Base-by-base conservation (phyloP, 2,888 invertebrate genomes). In the Onthophagus sagittarius region DNA sequence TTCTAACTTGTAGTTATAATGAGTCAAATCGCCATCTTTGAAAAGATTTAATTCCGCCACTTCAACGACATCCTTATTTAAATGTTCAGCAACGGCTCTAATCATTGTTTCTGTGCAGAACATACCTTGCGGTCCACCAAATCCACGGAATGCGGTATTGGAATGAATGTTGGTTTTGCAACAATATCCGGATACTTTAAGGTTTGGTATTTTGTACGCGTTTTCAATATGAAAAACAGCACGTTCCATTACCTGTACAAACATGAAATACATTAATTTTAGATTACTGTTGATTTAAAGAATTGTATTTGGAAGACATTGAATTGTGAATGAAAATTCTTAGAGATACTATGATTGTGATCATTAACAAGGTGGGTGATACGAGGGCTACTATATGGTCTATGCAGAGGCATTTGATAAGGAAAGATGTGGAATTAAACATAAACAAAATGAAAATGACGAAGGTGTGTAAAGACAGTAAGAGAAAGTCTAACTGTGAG, bases 111-210 rank as follows among this genome's bases (percentile, higher is more conserved):
- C 97, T 0, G 90, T 93, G 0, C 92, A 90, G 82, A 94, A 93
- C 95, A 96, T 95, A 32, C 93, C 96, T 79, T 97, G 97, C 0
- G 97, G 97, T 0, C 92, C 95, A 5, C 97, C 97, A 81, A 96
- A 97, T 0, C 96, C 96, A 79, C 98, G 88, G 81, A 97, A 98
- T 0, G 98, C 98, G 0, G 97, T 98, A 82, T 96, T 96, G 0
- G 96, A 96, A 0, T 96, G 92, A 70, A 95, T 84, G 86, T 98
- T 97, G 0, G 98, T 98, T 85, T 90, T 93, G 82, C 97, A 98
- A 9, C 91, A 87, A 80, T 90, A 90, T 0, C 94, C 94, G 9
- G 87, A 88, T 0, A 94, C 90, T 77, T 90, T 88, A 0, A 91
- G 88, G 78, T 93, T 91, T 0, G 93, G 93, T 76, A 97, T 90